Base-by-base conservation (phyloP, 2,113 vertebrate species). In the Lepisosteus osseus region DNA sequence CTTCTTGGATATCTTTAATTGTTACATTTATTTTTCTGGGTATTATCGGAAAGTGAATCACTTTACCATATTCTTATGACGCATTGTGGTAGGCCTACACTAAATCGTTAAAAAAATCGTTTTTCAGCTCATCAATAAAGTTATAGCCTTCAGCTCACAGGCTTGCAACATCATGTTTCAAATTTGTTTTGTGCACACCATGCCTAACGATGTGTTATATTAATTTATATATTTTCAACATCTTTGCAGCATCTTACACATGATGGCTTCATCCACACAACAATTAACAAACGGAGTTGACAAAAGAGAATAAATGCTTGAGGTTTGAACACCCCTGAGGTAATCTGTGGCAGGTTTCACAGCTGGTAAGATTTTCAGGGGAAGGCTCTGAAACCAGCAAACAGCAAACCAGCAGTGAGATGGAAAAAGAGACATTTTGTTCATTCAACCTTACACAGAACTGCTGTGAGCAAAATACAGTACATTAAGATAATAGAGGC, bases 291-390 rank as follows among this genome's bases (percentile, higher is more conserved):
- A 15, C 59, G 15, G 9, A 5, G 5, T 51, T 9, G 5, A 6
- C 47, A 51, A 51, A 51, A 51, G 47, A 6, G 1, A 51, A 59
- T 4, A 59, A n/a, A 59, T 59, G n/a, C n/a, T 12, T 59, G n/a
- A 11, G 11, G 56, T 14, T 14, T 59, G 7, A 14, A n/a, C 12
- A 8, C 54, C n/a, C 51, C 63, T 71, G 29, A 61, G 44, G 4
- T 40, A 14, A 14, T 11, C n/a, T 13, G 11, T 43, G 62, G 54
- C 29, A 3, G 12, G n/a, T 44, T 42, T 55, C 41, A n/a, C 63
- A 66, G 64, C 70, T 72, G 70, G 29, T 47, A 57, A 12, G 45
- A 4, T 14, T 43, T 14, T 42, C 29, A 51, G 42, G 59, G 44
- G 15, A 43, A 6, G 14, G 15, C 66, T 55, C 29, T 68, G 14